Base-by-base conservation (phyloP, 2,888 invertebrate species). In the Hemistola chrysoprasaria region DNA sequence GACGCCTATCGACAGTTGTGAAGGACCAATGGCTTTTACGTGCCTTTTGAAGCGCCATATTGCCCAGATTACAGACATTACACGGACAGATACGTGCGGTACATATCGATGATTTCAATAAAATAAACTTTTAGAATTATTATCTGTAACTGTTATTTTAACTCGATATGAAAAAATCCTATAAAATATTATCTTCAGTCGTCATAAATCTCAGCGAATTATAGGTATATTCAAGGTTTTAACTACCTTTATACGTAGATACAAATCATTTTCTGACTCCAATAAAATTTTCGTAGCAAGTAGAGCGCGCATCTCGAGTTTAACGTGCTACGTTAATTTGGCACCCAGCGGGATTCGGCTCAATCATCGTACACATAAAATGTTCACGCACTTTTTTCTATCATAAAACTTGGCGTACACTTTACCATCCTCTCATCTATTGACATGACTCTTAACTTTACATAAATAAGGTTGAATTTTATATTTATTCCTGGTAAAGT, bases 281-380 rank as follows among this genome's bases (percentile, higher is more conserved):
- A 28, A 46, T 33, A 54, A 33, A 50, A 55, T 56, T 47, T 50
- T 29, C 32, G 22, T 30, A 29, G 6, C 40, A 45, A 40, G 44
- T 43, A 25, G 20, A 44, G 38, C 29, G 28, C n/a, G 30, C 34
- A 43, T 43, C 42, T 43, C 43, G 30, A 44, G 38, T 39, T 38
- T 44, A 39, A 30, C 23, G 43, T 30, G 38, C 39, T 41, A 56
- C 60, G 62, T 69, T 71, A 67, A 72, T 72, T 68, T 62, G 50
- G 62, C 53, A 40, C 62, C 42, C 65, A 53, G 54, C 53, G 52
- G 61, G 62, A 54, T 65, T 60, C 53, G 52, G 60, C 63, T 67
- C 71, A 66, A 73, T 70, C 71, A 67, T 67, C 64, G 50, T 47
- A 30, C 48, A 31, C 47, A 50, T 60, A 55, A 61, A 56, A 65